Conservation (phyloP, 1,140 invertebrate species). For the Scylla paramamosain region DNA sequence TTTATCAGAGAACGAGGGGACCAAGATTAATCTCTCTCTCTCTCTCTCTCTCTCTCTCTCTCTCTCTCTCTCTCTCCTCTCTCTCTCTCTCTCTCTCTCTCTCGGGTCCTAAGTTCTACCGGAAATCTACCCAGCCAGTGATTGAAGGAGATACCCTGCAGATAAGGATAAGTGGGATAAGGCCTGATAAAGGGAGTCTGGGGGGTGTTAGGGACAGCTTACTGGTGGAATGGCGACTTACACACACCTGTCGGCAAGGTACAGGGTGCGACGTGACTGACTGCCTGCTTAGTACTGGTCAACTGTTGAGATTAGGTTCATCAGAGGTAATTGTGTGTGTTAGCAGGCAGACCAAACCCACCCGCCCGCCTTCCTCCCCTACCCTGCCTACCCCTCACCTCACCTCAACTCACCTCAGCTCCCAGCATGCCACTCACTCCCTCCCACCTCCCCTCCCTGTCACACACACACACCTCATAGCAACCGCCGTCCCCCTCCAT, state of each 20-base stretch:
- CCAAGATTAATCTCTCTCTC: background rate
- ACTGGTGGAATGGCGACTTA: too few species aligned
- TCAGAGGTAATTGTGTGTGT: background rate
- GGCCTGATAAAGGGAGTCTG: background rate
- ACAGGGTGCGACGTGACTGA: background rate
- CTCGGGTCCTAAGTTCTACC: background rate
- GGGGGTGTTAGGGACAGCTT: background rate
- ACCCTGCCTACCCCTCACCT: background rate
- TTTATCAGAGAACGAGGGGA: too few species aligned
- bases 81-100: background rate
- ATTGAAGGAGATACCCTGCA: background rate
- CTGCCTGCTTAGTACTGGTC: background rate
- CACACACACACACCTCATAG: background rate
- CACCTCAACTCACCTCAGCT: background rate
- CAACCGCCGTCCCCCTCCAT: background rate
- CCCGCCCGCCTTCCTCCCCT: background rate
- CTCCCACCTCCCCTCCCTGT: background rate
- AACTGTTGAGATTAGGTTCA: background rate
- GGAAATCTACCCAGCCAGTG: background rate
- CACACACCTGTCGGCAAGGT: background rate
- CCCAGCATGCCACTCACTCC: background rate
- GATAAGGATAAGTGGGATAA: background rate
- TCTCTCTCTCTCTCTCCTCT: conserved; percentile 12
- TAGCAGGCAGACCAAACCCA: background rate
- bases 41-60: conserved; percentile 31